Conservation (phyloP, 2,888 invertebrate species). For the Ommatoiulus sabulosus region DNA sequence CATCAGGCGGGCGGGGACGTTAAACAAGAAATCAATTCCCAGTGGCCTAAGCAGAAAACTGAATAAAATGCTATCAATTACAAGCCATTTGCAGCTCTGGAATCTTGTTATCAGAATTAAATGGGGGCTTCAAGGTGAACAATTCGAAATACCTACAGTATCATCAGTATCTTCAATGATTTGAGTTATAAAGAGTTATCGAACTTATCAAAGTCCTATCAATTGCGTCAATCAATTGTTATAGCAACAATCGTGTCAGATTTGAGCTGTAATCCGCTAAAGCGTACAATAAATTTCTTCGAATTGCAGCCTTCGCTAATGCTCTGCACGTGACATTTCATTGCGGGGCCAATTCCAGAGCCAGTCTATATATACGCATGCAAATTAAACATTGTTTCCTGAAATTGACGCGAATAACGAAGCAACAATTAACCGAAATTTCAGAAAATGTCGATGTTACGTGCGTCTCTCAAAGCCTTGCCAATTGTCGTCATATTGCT, state of each 20-base stretch:
- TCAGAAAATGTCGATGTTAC: neutral
- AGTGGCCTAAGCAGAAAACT: too few relatives aligned
- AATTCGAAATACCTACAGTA: neutral
- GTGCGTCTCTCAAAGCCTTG: neutral
- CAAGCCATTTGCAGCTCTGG: too few relatives aligned
- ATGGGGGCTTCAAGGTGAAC: too few relatives aligned
- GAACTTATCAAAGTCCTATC: neutral
- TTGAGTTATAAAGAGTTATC: neutral
- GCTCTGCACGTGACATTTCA: neutral
- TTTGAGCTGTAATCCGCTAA: too few relatives aligned
- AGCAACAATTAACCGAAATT: neutral
- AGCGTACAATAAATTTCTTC: constrained; percentile 10
- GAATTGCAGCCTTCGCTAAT: neutral
- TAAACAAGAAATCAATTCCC: too few relatives aligned
- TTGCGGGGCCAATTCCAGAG: neutral
- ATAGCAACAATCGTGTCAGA: neutral
- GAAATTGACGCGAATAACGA: constrained; percentile 4
- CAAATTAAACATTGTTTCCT: neutral
- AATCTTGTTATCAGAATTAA: too few relatives aligned
- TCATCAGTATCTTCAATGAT: neutral
- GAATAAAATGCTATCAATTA: too few relatives aligned
- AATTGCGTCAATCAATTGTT: neutral
- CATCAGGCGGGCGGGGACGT: too few relatives aligned
- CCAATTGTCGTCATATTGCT: constrained; percentile 10
- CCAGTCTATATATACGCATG: neutral